Percentiles rank a stretch among this genome's conserved stretches.
These are phyloP conservation scores for Drosophila athabasca DNA, from an alignment of 1,140 invertebrate genomes.

Conservation along the genomic window DNA sequence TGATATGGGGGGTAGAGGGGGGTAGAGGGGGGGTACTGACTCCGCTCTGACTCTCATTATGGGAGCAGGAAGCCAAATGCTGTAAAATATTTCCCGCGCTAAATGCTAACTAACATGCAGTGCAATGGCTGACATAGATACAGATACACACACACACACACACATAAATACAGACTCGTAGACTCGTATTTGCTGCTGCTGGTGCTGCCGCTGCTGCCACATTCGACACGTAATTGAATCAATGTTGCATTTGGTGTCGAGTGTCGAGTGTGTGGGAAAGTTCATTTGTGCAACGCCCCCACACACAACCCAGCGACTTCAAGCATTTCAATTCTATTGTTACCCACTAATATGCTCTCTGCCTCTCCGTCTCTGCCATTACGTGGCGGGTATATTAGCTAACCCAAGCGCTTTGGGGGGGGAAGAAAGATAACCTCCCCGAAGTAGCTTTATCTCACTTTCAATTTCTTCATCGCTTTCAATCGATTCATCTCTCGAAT, in stretches of 20 bases:
- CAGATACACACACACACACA: constrained; percentile 12
- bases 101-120: constrained; percentile 77
- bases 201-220: neutral
- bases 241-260: constrained; percentile 26
- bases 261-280: constrained; percentile 69
- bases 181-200: too few relatives aligned
- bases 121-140: constrained; percentile 55
- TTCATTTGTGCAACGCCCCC: constrained; percentile 74
- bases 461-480: too few relatives aligned
- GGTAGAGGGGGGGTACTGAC: too few relatives aligned
- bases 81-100: constrained; percentile 42
- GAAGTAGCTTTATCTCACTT: too few relatives aligned
- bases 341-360: constrained; percentile 15
- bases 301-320: constrained; percentile 26
- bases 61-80: constrained; percentile 68
- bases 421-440: too few relatives aligned
- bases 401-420: neutral
- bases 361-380: constrained; percentile 2
- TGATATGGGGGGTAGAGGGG: constrained; percentile 51
- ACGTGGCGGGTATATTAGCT: constrained; percentile 5
- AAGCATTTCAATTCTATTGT: constrained; percentile 70
- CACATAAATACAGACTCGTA: neutral
- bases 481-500: too few relatives aligned
- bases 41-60: constrained; percentile 50
- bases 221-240: constrained; percentile 58